phyloP scores from a whole-genome alignment of 1,140 invertebrate species.

The Penaeus indicus region DNA sequence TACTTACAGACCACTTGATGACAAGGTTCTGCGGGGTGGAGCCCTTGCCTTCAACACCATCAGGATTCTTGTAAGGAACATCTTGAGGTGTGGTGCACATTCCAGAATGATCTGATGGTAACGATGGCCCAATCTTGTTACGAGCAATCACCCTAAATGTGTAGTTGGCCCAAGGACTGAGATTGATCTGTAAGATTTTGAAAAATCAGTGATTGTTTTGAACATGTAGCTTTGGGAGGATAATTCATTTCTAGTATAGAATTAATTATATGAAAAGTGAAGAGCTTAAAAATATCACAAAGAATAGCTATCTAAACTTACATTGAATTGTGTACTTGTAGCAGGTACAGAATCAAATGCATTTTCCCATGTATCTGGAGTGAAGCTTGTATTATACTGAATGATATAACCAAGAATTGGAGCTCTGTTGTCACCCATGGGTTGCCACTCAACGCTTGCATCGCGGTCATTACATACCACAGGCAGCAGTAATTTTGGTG shows the following conservation, averaged over 20 bases:
- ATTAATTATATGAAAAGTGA: background rate
- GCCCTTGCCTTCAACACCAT: constrained; percentile 92
- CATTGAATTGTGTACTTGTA: constrained; percentile 63
- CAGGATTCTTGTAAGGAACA: constrained; percentile 94
- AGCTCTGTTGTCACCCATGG: constrained; percentile 93
- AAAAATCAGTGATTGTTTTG: background rate
- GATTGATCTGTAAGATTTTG: constrained; percentile 73
- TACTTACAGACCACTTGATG: constrained; percentile 91
- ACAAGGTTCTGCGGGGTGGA: constrained; percentile 90
- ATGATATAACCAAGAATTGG: constrained; percentile 93
- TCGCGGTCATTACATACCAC: constrained; percentile 80
- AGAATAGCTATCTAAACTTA: constrained; percentile 41
- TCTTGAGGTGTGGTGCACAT: constrained; percentile 89
- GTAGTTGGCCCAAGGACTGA: constrained; percentile 96
- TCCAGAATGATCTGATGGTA: constrained; percentile 84
- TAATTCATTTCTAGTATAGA: background rate
- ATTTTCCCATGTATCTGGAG: constrained; percentile 90
- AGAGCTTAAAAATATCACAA: background rate
- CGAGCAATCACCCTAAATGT: constrained; percentile 94
- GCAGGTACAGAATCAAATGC: constrained; percentile 70
- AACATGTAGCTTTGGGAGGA: background rate
- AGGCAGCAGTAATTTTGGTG: constrained; percentile 79
- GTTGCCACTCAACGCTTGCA: constrained; percentile 85
- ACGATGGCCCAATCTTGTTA: constrained; percentile 93
- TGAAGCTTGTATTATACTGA: constrained; percentile 95